phyloP scores from a whole-genome alignment of 2,888 invertebrate genomes.

The Noctuana brunneofusca region DNA sequence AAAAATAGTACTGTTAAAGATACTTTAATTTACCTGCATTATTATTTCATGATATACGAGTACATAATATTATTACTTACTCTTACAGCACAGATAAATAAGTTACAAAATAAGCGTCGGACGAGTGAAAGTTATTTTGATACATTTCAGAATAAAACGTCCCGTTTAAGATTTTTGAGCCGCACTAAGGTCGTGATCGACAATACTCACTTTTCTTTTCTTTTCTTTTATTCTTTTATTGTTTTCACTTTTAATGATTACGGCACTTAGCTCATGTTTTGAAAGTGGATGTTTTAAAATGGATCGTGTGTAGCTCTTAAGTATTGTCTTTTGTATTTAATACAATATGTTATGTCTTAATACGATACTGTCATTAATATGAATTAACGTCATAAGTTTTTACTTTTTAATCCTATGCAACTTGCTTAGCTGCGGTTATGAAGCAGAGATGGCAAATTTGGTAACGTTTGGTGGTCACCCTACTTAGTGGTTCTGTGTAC shows the following conservation, averaged over 20 bases:
- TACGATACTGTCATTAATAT: too few species aligned
- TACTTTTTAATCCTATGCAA: too few species aligned
- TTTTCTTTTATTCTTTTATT: constrained; percentile 14
- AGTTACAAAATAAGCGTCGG: not conserved
- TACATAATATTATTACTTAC: not conserved
- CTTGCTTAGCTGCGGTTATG: too few species aligned
- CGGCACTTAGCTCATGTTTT: constrained; percentile 9
- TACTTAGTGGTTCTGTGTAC: too few species aligned
- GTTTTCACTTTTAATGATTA: constrained; percentile 21
- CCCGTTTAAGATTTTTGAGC: not conserved
- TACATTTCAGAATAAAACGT: not conserved
- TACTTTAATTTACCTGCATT: too few species aligned
- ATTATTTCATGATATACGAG: too few species aligned
- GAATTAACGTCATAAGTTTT: too few species aligned
- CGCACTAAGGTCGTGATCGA: constrained; percentile 15
- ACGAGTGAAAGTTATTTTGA: constrained; percentile 21
- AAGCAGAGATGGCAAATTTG: too few species aligned
- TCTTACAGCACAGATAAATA: constrained; percentile 2
- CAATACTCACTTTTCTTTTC: constrained; percentile 1
- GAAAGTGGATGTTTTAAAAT: constrained; percentile 5
- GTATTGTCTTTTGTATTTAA: not conserved
- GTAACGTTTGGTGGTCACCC: too few species aligned
- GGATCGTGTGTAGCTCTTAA: not conserved
- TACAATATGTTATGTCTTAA: not conserved
- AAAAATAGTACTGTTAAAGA: too few species aligned